Evolutionary conservation across 2,797 vertebrate species (phyloP).

Genomic region (Geotrypetes seraphini): DNA sequence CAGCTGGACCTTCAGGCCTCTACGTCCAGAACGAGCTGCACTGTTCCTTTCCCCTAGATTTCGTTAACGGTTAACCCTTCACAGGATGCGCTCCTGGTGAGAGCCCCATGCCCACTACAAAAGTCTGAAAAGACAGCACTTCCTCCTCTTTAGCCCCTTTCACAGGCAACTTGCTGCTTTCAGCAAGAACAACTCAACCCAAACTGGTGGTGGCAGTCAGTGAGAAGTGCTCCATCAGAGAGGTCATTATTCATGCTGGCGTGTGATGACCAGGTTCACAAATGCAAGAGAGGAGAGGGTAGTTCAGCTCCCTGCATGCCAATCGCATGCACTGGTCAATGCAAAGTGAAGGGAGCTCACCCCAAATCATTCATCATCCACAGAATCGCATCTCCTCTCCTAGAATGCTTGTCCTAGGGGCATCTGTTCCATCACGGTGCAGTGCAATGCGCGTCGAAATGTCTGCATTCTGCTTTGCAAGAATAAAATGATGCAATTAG

Average conservation of each 20-base stretch:
- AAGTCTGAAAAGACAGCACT: not conserved
- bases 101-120: constrained; percentile 1
- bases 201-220: not conserved
- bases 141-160: constrained; percentile 8
- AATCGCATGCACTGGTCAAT: not conserved
- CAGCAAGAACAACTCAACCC: constrained; percentile 2
- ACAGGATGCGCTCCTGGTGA: constrained; percentile 24
- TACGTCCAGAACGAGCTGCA: constrained; percentile 1
- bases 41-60: accelerated
- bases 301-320: not conserved
- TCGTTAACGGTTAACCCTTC: constrained; percentile 55
- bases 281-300: not conserved
- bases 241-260: not conserved
- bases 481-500: too few species aligned
- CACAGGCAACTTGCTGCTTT: constrained; percentile 13
- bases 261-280: not conserved
- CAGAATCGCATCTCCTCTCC: too few species aligned
- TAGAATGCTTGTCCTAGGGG: too few species aligned
- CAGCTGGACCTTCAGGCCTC: constrained; percentile 25
- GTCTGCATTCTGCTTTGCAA: too few species aligned
- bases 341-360: not conserved
- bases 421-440: too few species aligned
- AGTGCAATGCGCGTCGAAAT: too few species aligned
- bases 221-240: not conserved
- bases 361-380: too few species aligned